A percentile compares a stretch with the other conserved stretches of the same genome.
These are phyloP conservation scores for Eurois occulta DNA, from an alignment of 2,888 invertebrate species.

Conservation along the genomic window DNA sequence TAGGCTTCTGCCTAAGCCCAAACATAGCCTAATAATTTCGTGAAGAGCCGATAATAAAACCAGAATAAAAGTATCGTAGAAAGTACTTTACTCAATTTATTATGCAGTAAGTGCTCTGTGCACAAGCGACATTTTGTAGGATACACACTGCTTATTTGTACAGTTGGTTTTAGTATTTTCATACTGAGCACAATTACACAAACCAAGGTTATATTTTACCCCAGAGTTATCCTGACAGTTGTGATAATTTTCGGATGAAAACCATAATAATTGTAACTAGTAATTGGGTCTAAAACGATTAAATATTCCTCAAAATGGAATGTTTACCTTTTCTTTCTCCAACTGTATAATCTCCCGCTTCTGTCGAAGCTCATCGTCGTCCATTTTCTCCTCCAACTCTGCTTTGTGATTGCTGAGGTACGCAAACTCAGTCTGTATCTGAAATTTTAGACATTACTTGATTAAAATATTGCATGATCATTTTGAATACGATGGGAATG, in stretches of 20 bases:
- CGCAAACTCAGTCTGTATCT: conserved; percentile 95
- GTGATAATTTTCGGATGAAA: neutral
- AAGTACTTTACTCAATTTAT: neutral
- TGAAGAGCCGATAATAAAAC: neutral
- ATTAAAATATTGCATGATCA: conserved; percentile 9
- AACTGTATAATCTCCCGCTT: conserved; percentile 92
- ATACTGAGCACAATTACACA: neutral
- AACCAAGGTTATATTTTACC: neutral
- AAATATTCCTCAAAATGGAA: neutral
- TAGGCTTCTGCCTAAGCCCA: neutral
- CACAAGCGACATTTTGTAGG: neutral
- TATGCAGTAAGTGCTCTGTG: neutral
- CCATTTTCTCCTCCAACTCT: conserved; percentile 93
- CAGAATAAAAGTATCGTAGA: neutral
- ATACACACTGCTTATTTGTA: neutral
- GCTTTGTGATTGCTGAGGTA: conserved; percentile 95
- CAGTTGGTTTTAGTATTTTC: neutral
- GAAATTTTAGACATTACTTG: conserved; percentile 64
- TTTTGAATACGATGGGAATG: neutral
- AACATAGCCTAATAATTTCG: neutral
- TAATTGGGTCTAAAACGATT: neutral
- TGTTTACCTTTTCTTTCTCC: conserved; percentile 92
- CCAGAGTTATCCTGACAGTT: neutral
- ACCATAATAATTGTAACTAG: neutral
- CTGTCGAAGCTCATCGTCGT: conserved; percentile 89